A percentile compares a stretch with the other conserved stretches of the same genome.
Conservation (phyloP, 2,113 vertebrate genomes). For the Cinclus cinclus region DNA sequence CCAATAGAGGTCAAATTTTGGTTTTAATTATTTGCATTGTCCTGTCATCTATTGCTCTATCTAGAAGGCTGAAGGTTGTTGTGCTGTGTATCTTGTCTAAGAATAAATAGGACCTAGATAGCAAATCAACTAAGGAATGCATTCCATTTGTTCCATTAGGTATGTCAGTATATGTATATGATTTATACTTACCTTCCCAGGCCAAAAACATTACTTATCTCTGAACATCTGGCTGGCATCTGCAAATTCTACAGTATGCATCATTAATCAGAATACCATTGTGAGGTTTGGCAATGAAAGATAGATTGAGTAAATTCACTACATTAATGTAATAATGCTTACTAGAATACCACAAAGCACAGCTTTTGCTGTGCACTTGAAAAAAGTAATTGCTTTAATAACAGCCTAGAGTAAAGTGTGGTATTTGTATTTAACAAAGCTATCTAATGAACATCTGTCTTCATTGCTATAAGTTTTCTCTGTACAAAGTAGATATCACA, state of each 20-base stretch:
- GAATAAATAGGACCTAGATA: constrained; percentile 13
- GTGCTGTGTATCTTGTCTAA: not conserved
- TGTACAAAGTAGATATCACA: not conserved
- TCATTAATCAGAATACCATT: constrained; percentile 70
- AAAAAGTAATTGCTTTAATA: constrained; percentile 40
- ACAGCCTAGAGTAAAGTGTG: not conserved
- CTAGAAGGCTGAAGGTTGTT: not conserved
- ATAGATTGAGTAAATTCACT: constrained; percentile 34
- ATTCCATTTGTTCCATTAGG: constrained; percentile 63
- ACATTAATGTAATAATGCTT: constrained; percentile 41
- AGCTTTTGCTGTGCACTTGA: not conserved
- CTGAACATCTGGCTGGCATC: constrained; percentile 71
- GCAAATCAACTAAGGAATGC: not conserved
- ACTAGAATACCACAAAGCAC: not conserved
- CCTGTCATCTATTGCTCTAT: not conserved
- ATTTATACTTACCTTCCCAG: constrained; percentile 58
- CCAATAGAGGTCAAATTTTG: not conserved
- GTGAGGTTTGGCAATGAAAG: constrained; percentile 41
- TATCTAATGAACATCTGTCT: constrained; percentile 14
- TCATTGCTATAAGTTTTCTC: not conserved
- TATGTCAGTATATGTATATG: constrained; percentile 25
- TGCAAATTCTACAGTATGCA: constrained; percentile 39
- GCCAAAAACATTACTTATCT: constrained; percentile 48
- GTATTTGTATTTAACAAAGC: constrained; percentile 5
- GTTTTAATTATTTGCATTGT: not conserved